Evolutionary conservation across 1,140 invertebrate species (phyloP), one percentile per base, ranked within the genome.

Genomic region (Pachypsylla venusta): DNA sequence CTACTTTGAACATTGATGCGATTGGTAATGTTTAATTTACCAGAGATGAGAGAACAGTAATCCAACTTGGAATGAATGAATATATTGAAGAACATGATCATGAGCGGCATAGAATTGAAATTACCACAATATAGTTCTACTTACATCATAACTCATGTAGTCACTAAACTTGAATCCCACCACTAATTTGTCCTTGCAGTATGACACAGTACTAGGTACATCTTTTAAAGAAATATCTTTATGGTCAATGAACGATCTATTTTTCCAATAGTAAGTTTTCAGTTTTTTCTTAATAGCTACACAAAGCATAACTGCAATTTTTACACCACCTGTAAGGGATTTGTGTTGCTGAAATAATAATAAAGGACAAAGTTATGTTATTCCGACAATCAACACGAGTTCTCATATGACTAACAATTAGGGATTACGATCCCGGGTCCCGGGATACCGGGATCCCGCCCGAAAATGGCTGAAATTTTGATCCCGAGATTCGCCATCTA

Each of bases 261-360:
- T 85, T 68, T 93, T 94, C 79, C 89, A 94, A 70, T 86, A 89
- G 71, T 86, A 96, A 2, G 96, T 71, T 67, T 93, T 85, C 10
- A 97, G 71, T 73, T 87, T 88, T 66, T 87, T 77, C 70, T 87
- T 87, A 0, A 94, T 89, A 27, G 82, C 89, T 19, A 95, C 90
- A 70, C 90, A 93, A 53, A 98, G 71, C 54, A 87, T 75, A 2
- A 95, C 81, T 14, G 84, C 78, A 4, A 81, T 79, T 58, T 81
- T 81, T 54, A 77, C 78, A 66, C 86, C 82, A 16, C 87, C 87
- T 27, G 82, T 85, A 19, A 82, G 69, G 39, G 81, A 76, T 62
- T 71, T 73, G 59, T 72, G 68, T 67, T 74, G 77, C 77, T 81
- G 66, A 57, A 57, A 63, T 56, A 56, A 64, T 30, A 48, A 26